phyloP scores from a whole-genome alignment of 2,888 invertebrate species.

The Apantesis nais region DNA sequence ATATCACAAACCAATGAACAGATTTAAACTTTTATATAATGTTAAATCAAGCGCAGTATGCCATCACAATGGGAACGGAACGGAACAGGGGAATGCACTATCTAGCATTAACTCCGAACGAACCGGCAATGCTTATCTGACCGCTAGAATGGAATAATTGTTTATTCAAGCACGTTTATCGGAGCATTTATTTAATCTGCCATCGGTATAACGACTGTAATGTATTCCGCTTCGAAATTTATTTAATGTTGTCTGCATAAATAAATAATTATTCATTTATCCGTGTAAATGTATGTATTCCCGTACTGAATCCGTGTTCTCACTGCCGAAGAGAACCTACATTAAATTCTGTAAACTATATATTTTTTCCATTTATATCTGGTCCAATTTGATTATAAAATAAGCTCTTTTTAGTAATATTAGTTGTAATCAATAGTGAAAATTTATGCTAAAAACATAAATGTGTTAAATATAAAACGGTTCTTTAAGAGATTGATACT shows the following conservation, averaged over 20 bases:
- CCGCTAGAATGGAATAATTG: constrained; percentile 33
- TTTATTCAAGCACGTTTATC: constrained; percentile 35
- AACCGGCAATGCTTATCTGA: constrained; percentile 13
- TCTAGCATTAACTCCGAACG: constrained; percentile 24
- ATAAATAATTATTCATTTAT: constrained; percentile 14
- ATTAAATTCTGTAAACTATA: not conserved
- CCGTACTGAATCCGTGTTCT: not conserved
- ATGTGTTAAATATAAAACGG: too few relatives aligned
- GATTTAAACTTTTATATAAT: constrained; percentile 36
- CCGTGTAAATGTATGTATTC: not conserved
- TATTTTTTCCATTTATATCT: not conserved
- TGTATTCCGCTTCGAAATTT: constrained; percentile 16
- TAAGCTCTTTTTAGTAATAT: too few relatives aligned
- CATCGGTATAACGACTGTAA: constrained; percentile 9
- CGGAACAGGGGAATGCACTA: constrained; percentile 48
- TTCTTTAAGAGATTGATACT: too few relatives aligned
- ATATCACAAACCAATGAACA: constrained; percentile 16
- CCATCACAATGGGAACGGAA: constrained; percentile 8
- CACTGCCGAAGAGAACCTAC: not conserved
- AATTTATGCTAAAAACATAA: too few relatives aligned
- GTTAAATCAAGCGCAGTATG: constrained; percentile 24
- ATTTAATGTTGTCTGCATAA: constrained; percentile 18
- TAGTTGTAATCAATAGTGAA: too few relatives aligned
- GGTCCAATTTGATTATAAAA: not conserved
- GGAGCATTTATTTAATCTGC: constrained; percentile 17